Evolutionary conservation across 35 echinoderm and acorn worm genomes (phyloP), one percentile per base, ranked within the genome.

Genomic region (Apostichopus parvimensis): DNA sequence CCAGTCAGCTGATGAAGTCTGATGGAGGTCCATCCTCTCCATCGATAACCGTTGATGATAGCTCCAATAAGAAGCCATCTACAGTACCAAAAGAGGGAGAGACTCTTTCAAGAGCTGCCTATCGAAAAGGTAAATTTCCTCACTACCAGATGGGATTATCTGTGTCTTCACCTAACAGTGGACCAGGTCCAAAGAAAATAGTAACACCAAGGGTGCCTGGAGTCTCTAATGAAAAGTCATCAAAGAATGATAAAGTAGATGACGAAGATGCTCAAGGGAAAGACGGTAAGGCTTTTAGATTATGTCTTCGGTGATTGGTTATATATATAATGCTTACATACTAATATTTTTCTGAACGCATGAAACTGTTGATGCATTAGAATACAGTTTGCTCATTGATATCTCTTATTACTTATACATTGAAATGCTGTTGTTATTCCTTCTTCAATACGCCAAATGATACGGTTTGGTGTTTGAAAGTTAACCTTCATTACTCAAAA

Each of bases 81-180:
- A 54, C 5, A 34, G 78, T 54, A 34, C 71, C 71, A 18, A 6
- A 75, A 3, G 7, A 20, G 71, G 71, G 71, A 75, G 71, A 75
- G 20, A 61, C 58, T 61, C 14, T 75, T 22, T 75, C 71, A 18
- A 75, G 71, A 75, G 71, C 71, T 75, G 71, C 71, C 14, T 75
- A 75, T 75, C 71, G 71, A 18, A 75, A 75, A 75, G 71, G 71
- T 17, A 75, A 75, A n/a, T 75, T 75, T 75, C 71, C 71, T 75
- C 71, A 75, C 21, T 45, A 45, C 34, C 71, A 75, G 20, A 7
- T 75, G 71, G 71, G 71, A 18, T 75, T 75, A n/a, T 75, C 71
- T 18, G 58, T 9, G 58, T 61, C 58, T 61, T 61, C 58, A 12
- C 6, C 71, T 75, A 18, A 21, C 14, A 22, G 17, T 75, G 6